phyloP scores from a whole-genome alignment of 2,888 invertebrate genomes.

The Gerris lacustris region DNA sequence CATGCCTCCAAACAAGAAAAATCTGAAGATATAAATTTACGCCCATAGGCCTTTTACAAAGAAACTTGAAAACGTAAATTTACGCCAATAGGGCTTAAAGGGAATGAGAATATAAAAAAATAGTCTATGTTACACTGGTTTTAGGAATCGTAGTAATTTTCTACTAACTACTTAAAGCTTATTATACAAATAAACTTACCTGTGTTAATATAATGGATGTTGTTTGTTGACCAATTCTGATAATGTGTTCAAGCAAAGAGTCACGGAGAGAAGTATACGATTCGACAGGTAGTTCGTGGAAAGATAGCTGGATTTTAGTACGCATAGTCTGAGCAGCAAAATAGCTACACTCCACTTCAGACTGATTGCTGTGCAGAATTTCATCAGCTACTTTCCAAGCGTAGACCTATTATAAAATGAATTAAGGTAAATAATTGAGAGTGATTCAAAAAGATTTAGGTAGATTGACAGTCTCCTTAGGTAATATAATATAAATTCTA shows the following conservation, averaged over 20 bases:
- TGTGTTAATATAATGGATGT: conserved; percentile 79
- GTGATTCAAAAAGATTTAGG: too few relatives aligned
- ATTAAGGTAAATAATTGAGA: background rate
- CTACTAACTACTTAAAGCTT: too few relatives aligned
- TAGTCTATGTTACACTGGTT: too few relatives aligned
- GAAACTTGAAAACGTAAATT: too few relatives aligned
- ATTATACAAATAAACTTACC: conserved; percentile 32
- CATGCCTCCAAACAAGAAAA: too few relatives aligned
- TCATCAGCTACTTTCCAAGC: conserved; percentile 97
- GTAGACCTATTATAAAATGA: conserved; percentile 56
- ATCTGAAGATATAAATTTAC: too few relatives aligned
- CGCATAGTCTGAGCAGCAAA: conserved; percentile 98
- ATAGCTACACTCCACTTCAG: conserved; percentile 83
- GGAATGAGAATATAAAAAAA: too few relatives aligned
- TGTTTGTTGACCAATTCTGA: conserved; percentile 64
- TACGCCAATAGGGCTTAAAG: too few relatives aligned
- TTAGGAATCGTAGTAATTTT: too few relatives aligned
- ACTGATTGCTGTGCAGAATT: conserved; percentile 66
- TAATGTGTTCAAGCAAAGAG: conserved; percentile 78
- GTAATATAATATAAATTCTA: too few relatives aligned
- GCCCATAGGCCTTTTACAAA: too few relatives aligned
- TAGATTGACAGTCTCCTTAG: too few relatives aligned
- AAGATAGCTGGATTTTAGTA: conserved; percentile 81
- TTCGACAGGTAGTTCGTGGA: conserved; percentile 78
- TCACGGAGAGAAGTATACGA: conserved; percentile 77